phyloP scores from a whole-genome alignment of 2,797 vertebrate species.

The Mareca penelope region DNA sequence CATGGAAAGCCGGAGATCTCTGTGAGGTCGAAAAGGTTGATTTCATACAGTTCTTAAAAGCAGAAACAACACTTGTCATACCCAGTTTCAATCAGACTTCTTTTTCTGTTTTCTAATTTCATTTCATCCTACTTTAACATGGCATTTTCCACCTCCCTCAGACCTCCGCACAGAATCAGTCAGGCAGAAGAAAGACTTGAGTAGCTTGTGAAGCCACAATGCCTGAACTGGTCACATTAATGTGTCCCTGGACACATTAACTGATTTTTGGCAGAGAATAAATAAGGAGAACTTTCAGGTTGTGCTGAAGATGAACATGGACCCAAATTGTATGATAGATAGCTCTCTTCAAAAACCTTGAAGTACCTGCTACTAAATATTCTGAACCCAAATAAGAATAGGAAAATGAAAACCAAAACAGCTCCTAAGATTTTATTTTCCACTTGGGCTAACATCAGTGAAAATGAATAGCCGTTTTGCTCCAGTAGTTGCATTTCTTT shows the following conservation, averaged over 20 bases:
- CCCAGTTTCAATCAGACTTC: background rate
- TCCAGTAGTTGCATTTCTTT: slow-evolving; percentile 36
- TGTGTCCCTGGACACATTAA: background rate
- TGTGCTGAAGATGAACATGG: background rate
- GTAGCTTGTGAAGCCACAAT: background rate
- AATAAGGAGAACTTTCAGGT: background rate
- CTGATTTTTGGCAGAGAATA: background rate
- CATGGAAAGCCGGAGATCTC: slow-evolving; percentile 32
- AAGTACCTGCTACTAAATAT: background rate
- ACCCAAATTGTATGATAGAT: background rate
- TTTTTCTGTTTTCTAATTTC: slow-evolving; percentile 56
- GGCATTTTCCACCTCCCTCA: slow-evolving; percentile 34
- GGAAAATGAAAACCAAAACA: background rate
- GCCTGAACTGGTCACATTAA: background rate
- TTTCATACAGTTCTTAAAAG: slow-evolving; percentile 14
- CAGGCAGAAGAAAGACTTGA: slow-evolving; percentile 18
- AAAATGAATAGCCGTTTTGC: slow-evolving; percentile 17
- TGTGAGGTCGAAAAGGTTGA: slow-evolving; percentile 41
- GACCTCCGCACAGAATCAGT: slow-evolving; percentile 25
- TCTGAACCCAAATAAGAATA: background rate
- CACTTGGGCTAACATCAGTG: background rate
- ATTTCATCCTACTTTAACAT: slow-evolving; percentile 31
- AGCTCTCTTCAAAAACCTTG: background rate
- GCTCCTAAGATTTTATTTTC: background rate
- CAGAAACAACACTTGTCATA: slow-evolving; percentile 49